Evolutionary conservation across 2,888 invertebrate species (phyloP).

Genomic region (Lepidochrysops patricia): DNA sequence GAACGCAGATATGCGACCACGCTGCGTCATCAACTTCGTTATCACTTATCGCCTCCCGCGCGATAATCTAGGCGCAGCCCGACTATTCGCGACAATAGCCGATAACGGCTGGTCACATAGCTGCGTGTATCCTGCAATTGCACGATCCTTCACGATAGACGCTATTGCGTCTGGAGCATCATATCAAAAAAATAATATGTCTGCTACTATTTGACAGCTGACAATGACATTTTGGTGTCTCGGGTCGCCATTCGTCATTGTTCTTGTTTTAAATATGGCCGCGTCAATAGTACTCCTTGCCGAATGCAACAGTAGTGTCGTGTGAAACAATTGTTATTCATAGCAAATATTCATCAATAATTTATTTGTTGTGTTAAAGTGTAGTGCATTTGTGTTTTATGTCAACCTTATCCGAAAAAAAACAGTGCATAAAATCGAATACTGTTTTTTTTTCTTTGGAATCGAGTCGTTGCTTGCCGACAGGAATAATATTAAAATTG

Average conservation of each 20-base stretch:
- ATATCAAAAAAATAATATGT: neutral
- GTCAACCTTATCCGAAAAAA: neutral
- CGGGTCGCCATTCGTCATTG: neutral
- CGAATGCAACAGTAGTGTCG: constrained; percentile 2
- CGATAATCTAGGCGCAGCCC: no score
- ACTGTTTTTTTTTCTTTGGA: neutral
- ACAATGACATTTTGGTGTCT: neutral
- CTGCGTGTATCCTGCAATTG: no score
- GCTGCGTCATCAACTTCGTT: no score
- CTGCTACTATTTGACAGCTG: neutral
- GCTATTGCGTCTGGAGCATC: no score
- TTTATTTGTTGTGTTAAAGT: constrained; percentile 6
- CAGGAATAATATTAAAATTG: constrained; percentile 1
- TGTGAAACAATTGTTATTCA: neutral
- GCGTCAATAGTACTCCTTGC: constrained; percentile 11
- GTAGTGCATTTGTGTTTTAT: neutral
- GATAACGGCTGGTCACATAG: no score
- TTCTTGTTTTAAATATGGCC: constrained; percentile 3
- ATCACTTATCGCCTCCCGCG: no score
- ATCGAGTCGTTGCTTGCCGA: constrained; percentile 5
- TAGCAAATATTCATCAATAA: neutral
- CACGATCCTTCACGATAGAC: no score
- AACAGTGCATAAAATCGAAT: neutral
- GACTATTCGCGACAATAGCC: no score
- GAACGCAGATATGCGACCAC: no score